Conservation (phyloP, 1,140 invertebrate genomes). For the Sitodiplosis mosellana region DNA sequence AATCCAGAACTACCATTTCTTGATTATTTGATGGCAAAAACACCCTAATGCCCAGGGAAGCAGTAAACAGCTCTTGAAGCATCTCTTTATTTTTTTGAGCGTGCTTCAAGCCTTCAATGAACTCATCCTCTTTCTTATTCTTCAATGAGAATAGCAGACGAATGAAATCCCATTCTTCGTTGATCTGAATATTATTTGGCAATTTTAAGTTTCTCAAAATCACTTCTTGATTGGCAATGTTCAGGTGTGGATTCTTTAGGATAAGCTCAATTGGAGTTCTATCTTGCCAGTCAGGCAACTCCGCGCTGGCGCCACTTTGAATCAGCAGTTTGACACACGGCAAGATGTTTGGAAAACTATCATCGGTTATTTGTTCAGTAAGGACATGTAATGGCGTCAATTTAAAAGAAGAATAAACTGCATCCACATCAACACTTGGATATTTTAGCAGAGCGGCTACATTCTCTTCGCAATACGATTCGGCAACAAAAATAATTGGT, state of each 20-base stretch:
- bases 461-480: too few species aligned
- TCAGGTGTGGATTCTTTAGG: conserved; percentile 32
- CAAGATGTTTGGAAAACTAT: conserved; percentile 23
- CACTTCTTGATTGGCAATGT: conserved; percentile 23
- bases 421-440: conserved; percentile 32
- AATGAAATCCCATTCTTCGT: conserved; percentile 23
- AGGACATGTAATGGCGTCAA: conserved; percentile 40
- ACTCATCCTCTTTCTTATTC: conserved; percentile 34
- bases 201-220: conserved; percentile 31
- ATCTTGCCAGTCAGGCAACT: conserved; percentile 37
- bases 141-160: conserved; percentile 32
- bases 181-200: conserved; percentile 33
- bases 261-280: conserved; percentile 42
- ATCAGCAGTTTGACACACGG: conserved; percentile 33
- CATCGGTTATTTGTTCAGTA: conserved; percentile 34
- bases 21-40: too few species aligned
- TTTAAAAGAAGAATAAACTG: conserved; percentile 33
- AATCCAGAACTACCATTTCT: too few species aligned
- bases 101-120: conserved; percentile 24
- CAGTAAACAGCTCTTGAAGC: conserved; percentile 6
- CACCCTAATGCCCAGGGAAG: conserved; percentile 32
- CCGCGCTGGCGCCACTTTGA: conserved; percentile 37
- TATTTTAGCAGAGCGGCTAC: too few species aligned
- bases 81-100: neutral
- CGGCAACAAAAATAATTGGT: too few species aligned